phyloP scores from a whole-genome alignment of 2,113 vertebrate genomes.

The Numida meleagris region DNA sequence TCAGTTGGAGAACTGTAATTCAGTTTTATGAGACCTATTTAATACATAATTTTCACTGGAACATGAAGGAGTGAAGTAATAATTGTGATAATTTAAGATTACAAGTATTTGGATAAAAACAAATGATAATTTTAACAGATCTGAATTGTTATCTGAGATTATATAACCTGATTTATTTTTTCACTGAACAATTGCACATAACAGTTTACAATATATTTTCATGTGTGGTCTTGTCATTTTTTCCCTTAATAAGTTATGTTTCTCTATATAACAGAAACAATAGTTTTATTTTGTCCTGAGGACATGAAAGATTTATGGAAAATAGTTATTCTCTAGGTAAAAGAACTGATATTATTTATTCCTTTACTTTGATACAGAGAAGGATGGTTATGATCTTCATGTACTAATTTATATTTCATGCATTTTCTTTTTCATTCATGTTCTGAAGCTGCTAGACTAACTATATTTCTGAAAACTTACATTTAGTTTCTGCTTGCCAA shows the following conservation, averaged over 20 bases:
- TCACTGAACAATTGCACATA: conserved; percentile 10
- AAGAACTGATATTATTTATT: background rate
- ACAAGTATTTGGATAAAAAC: conserved; percentile 31
- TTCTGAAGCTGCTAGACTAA: conserved; percentile 54
- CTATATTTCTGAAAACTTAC: conserved; percentile 26
- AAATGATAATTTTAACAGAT: conserved; percentile 37
- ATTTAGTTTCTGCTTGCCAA: conserved; percentile 38
- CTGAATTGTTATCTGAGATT: conserved; percentile 44
- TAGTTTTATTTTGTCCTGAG: background rate
- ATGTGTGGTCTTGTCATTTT: background rate
- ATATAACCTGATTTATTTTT: conserved; percentile 22
- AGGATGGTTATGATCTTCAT: background rate
- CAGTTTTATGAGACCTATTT: conserved; percentile 43
- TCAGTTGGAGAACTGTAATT: background rate
- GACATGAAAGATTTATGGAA: conserved; percentile 10
- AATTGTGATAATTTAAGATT: conserved; percentile 37
- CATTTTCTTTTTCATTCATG: conserved; percentile 54
- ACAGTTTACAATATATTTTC: conserved; percentile 23
- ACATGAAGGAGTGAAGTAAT: conserved; percentile 36
- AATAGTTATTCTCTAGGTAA: conserved; percentile 8
- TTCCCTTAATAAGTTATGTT: conserved; percentile 9
- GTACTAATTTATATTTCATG: conserved; percentile 47
- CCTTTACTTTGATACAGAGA: conserved; percentile 6
- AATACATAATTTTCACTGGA: conserved; percentile 18
- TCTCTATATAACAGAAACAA: background rate